phyloP scores from a whole-genome alignment of 2,113 vertebrate species.

The Megaceryle torquata region DNA sequence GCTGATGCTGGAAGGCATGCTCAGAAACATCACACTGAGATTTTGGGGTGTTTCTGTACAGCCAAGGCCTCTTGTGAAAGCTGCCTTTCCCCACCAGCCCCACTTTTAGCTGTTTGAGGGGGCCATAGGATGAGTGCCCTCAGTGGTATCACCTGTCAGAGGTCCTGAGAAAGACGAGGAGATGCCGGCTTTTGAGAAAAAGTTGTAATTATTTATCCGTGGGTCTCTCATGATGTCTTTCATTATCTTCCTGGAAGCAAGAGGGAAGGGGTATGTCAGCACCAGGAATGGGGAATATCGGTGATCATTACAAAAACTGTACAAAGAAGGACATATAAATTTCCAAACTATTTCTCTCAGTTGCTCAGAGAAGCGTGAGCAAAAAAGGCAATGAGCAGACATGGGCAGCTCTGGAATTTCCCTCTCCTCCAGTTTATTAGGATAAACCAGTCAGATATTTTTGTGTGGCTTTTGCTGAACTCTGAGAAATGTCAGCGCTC shows the following conservation, averaged over 20 bases:
- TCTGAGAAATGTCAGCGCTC: background rate
- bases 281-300: background rate
- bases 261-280: background rate
- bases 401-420: background rate
- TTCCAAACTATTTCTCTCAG: background rate
- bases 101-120: background rate
- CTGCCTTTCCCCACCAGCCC: background rate
- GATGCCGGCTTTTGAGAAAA: slow-evolving; percentile 11
- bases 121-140: background rate
- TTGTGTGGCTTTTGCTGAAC: background rate
- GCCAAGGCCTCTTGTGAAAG: background rate
- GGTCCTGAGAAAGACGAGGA: slow-evolving; percentile 66
- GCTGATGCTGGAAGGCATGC: background rate
- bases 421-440: background rate
- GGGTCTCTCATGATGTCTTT: slow-evolving; percentile 52
- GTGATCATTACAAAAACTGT: background rate
- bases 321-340: background rate
- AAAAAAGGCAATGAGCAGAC: rapidly evolving
- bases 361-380: background rate
- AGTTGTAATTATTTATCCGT: slow-evolving; percentile 62
- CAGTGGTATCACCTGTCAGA: slow-evolving; percentile 52
- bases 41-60: background rate
- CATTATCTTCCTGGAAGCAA: slow-evolving; percentile 33
- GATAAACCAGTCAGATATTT: background rate
- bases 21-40: background rate